phyloP scores from a whole-genome alignment of 1,140 invertebrate genomes.

The Ephestia elutella region DNA sequence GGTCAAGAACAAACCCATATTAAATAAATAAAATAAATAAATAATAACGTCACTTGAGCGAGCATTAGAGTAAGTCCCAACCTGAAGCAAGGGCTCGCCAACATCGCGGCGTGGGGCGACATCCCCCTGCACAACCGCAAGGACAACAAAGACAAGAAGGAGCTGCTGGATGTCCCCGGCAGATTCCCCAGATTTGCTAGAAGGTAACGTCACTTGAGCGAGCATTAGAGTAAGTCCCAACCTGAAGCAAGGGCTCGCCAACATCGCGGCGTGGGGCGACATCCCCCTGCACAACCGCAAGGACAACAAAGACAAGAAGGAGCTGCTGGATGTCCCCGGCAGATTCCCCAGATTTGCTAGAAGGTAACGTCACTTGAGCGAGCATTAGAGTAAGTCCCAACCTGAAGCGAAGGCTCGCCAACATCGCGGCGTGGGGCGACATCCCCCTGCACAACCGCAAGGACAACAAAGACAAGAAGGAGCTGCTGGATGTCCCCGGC shows the following conservation, averaged over 20 bases:
- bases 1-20: too few species aligned
- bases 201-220: too few species aligned
- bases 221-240: constrained; percentile 59
- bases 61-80: constrained; percentile 59
- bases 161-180: constrained; percentile 44
- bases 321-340: constrained; percentile 44
- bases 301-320: not conserved
- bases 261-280: constrained; percentile 81
- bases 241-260: constrained; percentile 74
- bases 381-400: constrained; percentile 40
- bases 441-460: constrained; percentile 79
- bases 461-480: constrained; percentile 53
- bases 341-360: too few species aligned
- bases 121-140: constrained; percentile 75
- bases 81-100: constrained; percentile 74
- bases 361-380: constrained; percentile 17
- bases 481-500: constrained; percentile 62
- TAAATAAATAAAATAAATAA: too few species aligned
- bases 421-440: constrained; percentile 81
- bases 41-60: too few species aligned
- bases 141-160: not conserved
- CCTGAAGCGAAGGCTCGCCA: constrained; percentile 74
- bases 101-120: constrained; percentile 81
- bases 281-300: constrained; percentile 75
- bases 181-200: too few species aligned